Conservation (phyloP, 2,113 vertebrate species). For the Ageneiosus marmoratus region DNA sequence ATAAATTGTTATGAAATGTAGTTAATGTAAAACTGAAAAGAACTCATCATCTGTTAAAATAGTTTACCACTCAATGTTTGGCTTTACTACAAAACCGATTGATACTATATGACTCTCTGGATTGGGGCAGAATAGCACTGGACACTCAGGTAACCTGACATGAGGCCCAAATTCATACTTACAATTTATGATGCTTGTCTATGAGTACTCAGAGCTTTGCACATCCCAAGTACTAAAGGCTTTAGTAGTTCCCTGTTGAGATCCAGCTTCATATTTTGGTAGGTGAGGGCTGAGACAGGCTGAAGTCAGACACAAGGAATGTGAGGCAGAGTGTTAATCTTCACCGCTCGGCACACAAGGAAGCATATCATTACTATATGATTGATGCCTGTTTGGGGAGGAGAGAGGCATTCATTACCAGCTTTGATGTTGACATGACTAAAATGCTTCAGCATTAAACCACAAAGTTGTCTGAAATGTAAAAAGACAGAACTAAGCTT, state of each 20-base stretch:
- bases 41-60: background rate
- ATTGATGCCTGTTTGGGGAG: conserved; percentile 67
- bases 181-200: conserved; percentile 51
- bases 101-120: conserved; percentile 50
- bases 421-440: conserved; percentile 68
- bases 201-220: conserved; percentile 60
- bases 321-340: conserved; percentile 67
- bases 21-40: background rate
- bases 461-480: conserved; percentile 24
- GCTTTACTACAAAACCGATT: background rate
- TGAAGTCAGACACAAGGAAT: conserved; percentile 73
- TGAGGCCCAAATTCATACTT: conserved; percentile 42
- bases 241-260: conserved; percentile 57
- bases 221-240: conserved; percentile 56
- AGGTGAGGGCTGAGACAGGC: conserved; percentile 62
- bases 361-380: conserved; percentile 63
- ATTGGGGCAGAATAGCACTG: conserved; percentile 56
- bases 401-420: conserved; percentile 55
- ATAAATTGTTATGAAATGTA: too few relatives aligned
- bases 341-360: conserved; percentile 57
- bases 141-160: conserved; percentile 51
- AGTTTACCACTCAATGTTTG: background rate
- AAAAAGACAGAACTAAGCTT: conserved; percentile 25
- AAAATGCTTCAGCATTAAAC: conserved; percentile 56
- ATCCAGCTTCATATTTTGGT: conserved; percentile 58